phyloP scores from a whole-genome alignment of 1,140 invertebrate species.

The Saxidomus purpurata region DNA sequence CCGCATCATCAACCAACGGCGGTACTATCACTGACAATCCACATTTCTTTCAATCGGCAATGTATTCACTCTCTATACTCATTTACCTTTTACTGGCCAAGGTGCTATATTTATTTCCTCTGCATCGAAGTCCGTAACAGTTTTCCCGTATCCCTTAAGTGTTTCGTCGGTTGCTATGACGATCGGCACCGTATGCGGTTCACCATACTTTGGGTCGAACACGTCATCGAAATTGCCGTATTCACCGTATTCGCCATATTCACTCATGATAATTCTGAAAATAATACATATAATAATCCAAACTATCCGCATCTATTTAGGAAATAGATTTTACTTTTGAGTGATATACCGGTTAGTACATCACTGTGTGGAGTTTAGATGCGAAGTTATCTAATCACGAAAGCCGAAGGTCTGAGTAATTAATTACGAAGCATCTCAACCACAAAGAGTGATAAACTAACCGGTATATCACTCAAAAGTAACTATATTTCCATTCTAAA shows the following conservation, averaged over 20 bases:
- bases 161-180: constrained; percentile 57
- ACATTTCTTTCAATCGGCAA: not conserved
- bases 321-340: no score
- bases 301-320: no score
- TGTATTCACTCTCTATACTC: not conserved
- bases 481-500: no score
- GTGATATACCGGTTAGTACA: no score
- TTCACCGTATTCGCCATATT: constrained; percentile 48
- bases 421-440: no score
- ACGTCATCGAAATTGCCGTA: constrained; percentile 61
- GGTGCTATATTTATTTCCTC: constrained; percentile 62
- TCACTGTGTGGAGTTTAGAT: no score
- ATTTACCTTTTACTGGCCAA: constrained; percentile 51
- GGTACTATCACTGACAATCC: not conserved
- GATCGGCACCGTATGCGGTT: constrained; percentile 52
- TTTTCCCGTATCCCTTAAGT: constrained; percentile 64
- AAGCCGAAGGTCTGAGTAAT: no score
- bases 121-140: constrained; percentile 59
- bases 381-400: no score
- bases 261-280: constrained; percentile 38
- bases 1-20: not conserved
- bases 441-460: no score
- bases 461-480: no score
- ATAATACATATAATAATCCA: no score
- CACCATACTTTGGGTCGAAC: constrained; percentile 62